Evolutionary conservation across 2,888 invertebrate species (phyloP), one percentile per base, ranked within the genome.

Genomic region (Melinopterus prodromus): DNA sequence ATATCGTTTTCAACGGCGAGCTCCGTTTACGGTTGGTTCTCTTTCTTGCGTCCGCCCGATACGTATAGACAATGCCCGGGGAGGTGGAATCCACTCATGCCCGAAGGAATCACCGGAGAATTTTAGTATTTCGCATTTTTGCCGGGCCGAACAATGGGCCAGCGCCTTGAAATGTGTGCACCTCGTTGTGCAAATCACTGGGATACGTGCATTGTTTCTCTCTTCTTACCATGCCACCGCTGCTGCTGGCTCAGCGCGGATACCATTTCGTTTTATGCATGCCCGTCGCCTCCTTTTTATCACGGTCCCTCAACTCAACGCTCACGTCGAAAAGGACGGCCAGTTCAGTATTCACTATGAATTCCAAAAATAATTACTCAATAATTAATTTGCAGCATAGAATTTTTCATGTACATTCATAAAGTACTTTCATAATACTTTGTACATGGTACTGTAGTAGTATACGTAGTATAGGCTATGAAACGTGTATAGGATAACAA

Each of bases 131-230:
- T 74, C 74, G 74, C 74, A 74, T 74, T 74, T 74, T 74, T 74
- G 37, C 74, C 74, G 74, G 74, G 74, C 36, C 26, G 77, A 77
- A 77, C 77, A 77, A 77, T 77, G 77, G 77, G 70, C 74, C 70
- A 36, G 53, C 77, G 70, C 70, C 77, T 77, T 77, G 77, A 77
- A 77, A 77, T 77, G 70, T 77, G 70, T 36, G 69, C 69, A 77
- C 69, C 15, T 69, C 69, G 70, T 35, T 69, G 69, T 70, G 70
- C 70, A 77, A 70, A 77, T 77, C 77, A 70, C 77, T 70, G 16
- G 36, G 74, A 36, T 74, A 69, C 77, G 70, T 77, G 70, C 77
- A 77, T 77, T 77, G 77, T 77, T 77, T 77, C 70, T 69, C 77
- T 77, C 69, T 77, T 69, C 70, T 35, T 16, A 53, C 76, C 26